phyloP scores from a whole-genome alignment of 2,113 vertebrate species.

The Anarhynchus alexandrinus region DNA sequence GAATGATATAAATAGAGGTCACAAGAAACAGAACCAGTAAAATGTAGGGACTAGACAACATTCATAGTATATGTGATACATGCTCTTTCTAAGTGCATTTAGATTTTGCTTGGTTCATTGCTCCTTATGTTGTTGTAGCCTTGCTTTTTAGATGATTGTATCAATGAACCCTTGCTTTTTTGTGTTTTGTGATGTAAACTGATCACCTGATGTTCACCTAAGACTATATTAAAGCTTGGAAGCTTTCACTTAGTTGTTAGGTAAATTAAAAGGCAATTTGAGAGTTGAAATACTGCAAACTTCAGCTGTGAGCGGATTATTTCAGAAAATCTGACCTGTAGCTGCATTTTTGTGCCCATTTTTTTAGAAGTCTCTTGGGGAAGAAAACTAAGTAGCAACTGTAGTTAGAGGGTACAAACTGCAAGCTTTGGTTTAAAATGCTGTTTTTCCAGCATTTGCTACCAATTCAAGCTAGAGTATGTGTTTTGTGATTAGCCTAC shows the following conservation, averaged over 20 bases:
- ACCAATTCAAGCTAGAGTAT: background rate
- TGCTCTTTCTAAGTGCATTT: background rate
- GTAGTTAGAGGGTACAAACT: background rate
- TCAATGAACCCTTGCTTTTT: background rate
- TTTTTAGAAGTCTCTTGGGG: background rate
- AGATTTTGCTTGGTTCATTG: background rate
- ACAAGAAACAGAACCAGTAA: background rate
- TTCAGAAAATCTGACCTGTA: background rate
- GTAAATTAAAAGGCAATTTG: background rate
- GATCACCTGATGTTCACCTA: background rate
- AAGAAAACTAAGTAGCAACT: background rate
- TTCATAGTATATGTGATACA: background rate
- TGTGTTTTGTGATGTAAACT: background rate
- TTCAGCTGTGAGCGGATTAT: background rate
- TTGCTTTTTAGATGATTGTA: background rate
- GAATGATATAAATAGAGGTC: background rate
- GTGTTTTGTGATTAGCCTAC: background rate
- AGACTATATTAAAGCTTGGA: background rate
- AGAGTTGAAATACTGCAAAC: background rate
- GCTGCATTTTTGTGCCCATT: background rate
- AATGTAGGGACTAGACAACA: background rate
- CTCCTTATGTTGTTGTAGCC: background rate
- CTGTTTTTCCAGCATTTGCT: background rate
- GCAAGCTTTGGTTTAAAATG: background rate
- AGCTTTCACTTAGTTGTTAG: background rate